phyloP scores from a whole-genome alignment of 2,888 invertebrate species.

The Dichetophora obliterata region DNA sequence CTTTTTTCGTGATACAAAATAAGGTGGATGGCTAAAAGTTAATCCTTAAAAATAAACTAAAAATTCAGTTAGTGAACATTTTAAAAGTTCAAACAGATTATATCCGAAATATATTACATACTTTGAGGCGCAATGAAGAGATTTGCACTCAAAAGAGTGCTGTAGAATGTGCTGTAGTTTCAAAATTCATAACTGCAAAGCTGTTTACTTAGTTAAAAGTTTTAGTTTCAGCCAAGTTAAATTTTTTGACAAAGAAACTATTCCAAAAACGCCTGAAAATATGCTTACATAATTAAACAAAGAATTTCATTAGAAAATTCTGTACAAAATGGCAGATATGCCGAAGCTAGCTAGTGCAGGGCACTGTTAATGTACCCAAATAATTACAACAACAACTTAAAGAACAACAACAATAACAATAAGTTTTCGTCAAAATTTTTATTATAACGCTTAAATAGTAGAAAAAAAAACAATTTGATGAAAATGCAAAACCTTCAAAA shows the following conservation, averaged over 20 bases:
- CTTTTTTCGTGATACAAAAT: too few relatives aligned
- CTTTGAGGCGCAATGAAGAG: not conserved
- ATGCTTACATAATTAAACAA: conserved; percentile 15
- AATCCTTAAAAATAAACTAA: too few relatives aligned
- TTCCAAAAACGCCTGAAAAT: not conserved
- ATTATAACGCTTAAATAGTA: conserved; percentile 2
- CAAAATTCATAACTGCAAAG: not conserved
- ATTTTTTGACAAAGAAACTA: not conserved
- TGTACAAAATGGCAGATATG: not conserved
- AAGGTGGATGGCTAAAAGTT: too few relatives aligned
- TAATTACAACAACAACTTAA: too few relatives aligned
- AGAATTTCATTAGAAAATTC: conserved; percentile 22
- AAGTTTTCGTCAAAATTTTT: conserved; percentile 31
- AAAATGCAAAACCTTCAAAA: not conserved
- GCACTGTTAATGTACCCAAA: too few relatives aligned
- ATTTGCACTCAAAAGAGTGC: too few relatives aligned
- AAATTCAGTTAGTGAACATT: too few relatives aligned
- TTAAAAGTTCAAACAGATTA: not conserved
- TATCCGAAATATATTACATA: not conserved
- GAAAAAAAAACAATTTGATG: too few relatives aligned
- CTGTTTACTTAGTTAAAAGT: not conserved
- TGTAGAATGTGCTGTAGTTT: not conserved
- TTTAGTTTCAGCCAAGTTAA: not conserved
- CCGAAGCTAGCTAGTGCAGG: not conserved
- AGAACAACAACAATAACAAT: too few relatives aligned